Evolutionary conservation across 2,113 vertebrate species (phyloP).

Genomic region (Siphamia tubifer): DNA sequence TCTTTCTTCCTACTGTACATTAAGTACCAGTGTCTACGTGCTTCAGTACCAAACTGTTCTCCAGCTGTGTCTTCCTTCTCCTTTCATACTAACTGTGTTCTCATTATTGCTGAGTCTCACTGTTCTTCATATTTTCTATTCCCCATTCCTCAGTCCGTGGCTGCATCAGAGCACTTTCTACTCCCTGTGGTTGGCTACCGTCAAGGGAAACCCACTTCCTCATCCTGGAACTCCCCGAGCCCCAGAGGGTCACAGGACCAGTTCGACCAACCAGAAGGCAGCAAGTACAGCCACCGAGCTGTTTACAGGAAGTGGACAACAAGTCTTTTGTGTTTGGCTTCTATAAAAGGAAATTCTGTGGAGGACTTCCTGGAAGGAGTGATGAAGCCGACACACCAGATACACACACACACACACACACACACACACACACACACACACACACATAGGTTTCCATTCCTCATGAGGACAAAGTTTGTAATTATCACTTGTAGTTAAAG

Average conservation of each 20-base stretch:
- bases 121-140: slow-evolving; percentile 24
- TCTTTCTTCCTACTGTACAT: no score
- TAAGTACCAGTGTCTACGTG: no score
- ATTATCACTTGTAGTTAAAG: no score
- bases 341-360: slow-evolving; percentile 82
- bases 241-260: slow-evolving; percentile 36
- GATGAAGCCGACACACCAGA: slow-evolving; percentile 36
- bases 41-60: no score
- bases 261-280: slow-evolving; percentile 36
- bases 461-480: no score
- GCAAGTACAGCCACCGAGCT: slow-evolving; percentile 52
- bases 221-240: slow-evolving; percentile 71
- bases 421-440: background rate
- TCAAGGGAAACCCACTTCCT: slow-evolving; percentile 69
- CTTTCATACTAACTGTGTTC: no score
- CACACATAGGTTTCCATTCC: no score
- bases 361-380: slow-evolving; percentile 77
- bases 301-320: slow-evolving; percentile 83
- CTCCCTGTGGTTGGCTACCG: slow-evolving; percentile 31
- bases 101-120: background rate
- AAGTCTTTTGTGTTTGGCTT: slow-evolving; percentile 79
- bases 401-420: background rate
- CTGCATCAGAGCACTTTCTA: slow-evolving; percentile 44
- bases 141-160: slow-evolving; percentile 20
- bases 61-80: no score